Evolutionary conservation across 2,888 invertebrate species (phyloP), one percentile per base, ranked within the genome.

Genomic region (Sacculina carcini): DNA sequence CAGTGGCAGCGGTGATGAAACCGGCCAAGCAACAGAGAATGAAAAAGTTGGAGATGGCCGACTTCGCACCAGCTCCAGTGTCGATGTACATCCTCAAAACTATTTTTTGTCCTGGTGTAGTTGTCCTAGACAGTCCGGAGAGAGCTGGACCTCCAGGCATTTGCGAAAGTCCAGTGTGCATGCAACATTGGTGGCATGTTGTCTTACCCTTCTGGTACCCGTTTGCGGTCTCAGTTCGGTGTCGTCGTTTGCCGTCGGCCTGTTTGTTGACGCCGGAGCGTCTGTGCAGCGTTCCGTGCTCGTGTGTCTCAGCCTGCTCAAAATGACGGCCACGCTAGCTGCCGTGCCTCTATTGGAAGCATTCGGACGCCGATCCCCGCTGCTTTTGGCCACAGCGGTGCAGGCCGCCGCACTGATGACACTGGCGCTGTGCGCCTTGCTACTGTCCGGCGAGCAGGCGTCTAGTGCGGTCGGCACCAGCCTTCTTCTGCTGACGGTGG

Each of bases 361-460:
- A 10, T 28, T 44, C 28, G 44, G 44, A n/a, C 44, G 44, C 16
- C 44, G 44, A 7, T 16, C 29, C 28, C 44, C 44, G 44, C 44
- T 44, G 44, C 44, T 44, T 26, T 29, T 44, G 44, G 44, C 44
- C 19, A 10, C 28, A 3, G 28, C 44, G 28, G 10, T 28, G 28
- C 44, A 44, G 28, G 44, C 44, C 9, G 16, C 29, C 28, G 44
- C 44, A 19, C 44, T 44, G 28, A 44, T 44, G 44, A 16, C n/a
- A 19, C 44, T 44, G 44, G 44, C 44, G 16, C 44, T 44, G 28
- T 44, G 44, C 28, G 44, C 44, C 10, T 29, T 44, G 44, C 26
- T 44, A 19, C 44, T 44, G 16, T 28, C 16, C 44, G n/a, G 28
- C 28, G 44, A 44, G 16, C 44, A 44, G 28, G 44, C 19, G 28